Evolutionary conservation across 2,888 invertebrate species (phyloP).

Genomic region (Adineta ricciae): DNA sequence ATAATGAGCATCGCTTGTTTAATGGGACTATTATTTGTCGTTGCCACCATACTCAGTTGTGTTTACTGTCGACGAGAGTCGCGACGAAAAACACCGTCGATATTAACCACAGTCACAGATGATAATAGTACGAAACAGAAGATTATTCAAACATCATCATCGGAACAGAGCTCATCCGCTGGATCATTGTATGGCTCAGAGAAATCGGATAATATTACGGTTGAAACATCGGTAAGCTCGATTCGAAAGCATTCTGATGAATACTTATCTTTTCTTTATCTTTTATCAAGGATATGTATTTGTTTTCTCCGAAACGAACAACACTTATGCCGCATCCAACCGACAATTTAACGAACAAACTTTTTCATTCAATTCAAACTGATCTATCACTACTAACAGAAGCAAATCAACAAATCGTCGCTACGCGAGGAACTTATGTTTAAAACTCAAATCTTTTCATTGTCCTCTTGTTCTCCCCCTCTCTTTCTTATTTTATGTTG

Average conservation of each 20-base stretch:
- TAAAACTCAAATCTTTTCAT: not conserved
- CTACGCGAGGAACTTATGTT: not conserved
- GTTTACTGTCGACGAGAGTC: not conserved
- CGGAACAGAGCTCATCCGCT: not conserved
- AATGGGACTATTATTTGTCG: not conserved
- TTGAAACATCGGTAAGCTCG: not conserved
- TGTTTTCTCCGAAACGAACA: constrained; percentile 4
- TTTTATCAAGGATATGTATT: not conserved
- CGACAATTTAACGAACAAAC: not conserved
- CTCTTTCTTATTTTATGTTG: not conserved
- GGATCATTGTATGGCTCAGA: not conserved
- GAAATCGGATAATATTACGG: constrained; percentile 10
- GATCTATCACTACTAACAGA: not conserved
- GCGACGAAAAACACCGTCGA: not conserved
- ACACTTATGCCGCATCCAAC: not conserved
- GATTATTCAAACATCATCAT: constrained; percentile 11
- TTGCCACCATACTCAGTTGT: not conserved
- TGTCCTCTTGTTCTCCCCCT: not conserved
- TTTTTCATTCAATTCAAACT: constrained; percentile 2
- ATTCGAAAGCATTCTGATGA: not conserved
- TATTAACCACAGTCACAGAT: not conserved
- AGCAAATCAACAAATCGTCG: not conserved
- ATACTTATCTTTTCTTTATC: not conserved
- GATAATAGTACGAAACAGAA: not conserved
- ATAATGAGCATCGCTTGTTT: not conserved